Base-by-base conservation (phyloP, 1,140 invertebrate genomes). In the Euwallacea similis region DNA sequence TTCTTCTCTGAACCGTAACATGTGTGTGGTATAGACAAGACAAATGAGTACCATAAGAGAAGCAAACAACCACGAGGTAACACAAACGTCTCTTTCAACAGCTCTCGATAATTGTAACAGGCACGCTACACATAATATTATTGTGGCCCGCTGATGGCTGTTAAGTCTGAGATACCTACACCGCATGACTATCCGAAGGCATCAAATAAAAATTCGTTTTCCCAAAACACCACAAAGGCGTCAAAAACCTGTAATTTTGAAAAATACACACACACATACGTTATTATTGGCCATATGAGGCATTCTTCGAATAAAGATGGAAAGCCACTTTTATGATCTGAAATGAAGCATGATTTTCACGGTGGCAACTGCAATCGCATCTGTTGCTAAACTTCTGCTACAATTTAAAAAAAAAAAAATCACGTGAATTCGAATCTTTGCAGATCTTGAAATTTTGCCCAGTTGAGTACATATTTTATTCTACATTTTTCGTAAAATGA, bases 181-280 rank as follows among this genome's bases (percentile, higher is more conserved):
- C 16, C 8, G 46, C 62, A 50, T 33, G 8, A 13, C 11, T 64
- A 54, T 64, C 43, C 47, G 13, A 56, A 58, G 64, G 41, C 53
- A 56, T 44, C 64, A 58, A 66, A 66, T 66, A 66, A 66, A 55
- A 62, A 60, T 42, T 62, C 58, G 42, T 69, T 62, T 62, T 60
- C 21, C 60, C 58, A 46, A 60, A 69, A 60, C 15, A 55, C 42
- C 58, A 69, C 67, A 69, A 69, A 61, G 54, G 59, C 55, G 4
- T n/a, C 33, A 6, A 33, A 54, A 69, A 62, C 67, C 67, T 62
- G 56, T 69, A 69, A 69, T 69, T 62, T 69, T 60, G 0, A 10
- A 69, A 69, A 69, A 69, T 69, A 69, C 67, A 69, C 67, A 69
- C 47, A 69, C 67, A 62, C 53, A 66, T 54, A 16, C 13, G 46